Base-by-base conservation (phyloP, 2,888 invertebrate species). In the Ormyrus nitidulus region DNA sequence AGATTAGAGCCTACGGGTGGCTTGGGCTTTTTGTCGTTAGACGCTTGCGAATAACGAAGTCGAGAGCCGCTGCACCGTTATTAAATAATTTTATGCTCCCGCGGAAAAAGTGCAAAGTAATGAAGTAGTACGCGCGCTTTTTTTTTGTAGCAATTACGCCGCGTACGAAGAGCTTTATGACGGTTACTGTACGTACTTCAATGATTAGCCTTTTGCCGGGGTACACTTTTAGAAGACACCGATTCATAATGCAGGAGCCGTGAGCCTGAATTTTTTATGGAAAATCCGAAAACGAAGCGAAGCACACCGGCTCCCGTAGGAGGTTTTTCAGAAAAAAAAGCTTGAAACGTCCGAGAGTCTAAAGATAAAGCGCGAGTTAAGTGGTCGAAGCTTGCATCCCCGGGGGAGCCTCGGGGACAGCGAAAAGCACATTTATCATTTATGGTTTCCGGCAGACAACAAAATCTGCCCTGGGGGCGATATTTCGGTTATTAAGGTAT, bases 401-500 rank as follows among this genome's bases (percentile, higher is more conserved):
- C 73, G 13, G 66, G 77, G 81, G 79, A 74, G 13, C 44, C 75
- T 5, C 76, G 70, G 85, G 84, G 85, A 86, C 82, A 83, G 75
- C 83, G 81, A 86, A 86, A 86, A 84, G 86, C 84, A 86, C 85
- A 88, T 88, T 88, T 86, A 87, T 88, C 86, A 84, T 83, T 83
- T 81, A 84, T 85, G 85, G 84, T 82, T 85, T 85, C 82, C 81
- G 85, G 83, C 82, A 80, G 85, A 86, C 79, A 82, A 86, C 85
- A 85, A 86, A 88, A 88, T 88, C 85, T 87, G 85, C 88, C 87
- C 87, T 85, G 80, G 88, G 86, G 88, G 85, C 87, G 86, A 87
- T 88, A 87, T 86, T 87, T 86, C 85, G 86, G 86, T 86, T 87
- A 88, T 88, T 87, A 88, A 86, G 85, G 83, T 87, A 85, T 87